Evolutionary conservation across 2,797 vertebrate species (phyloP).

Genomic region (Botia almorhae): DNA sequence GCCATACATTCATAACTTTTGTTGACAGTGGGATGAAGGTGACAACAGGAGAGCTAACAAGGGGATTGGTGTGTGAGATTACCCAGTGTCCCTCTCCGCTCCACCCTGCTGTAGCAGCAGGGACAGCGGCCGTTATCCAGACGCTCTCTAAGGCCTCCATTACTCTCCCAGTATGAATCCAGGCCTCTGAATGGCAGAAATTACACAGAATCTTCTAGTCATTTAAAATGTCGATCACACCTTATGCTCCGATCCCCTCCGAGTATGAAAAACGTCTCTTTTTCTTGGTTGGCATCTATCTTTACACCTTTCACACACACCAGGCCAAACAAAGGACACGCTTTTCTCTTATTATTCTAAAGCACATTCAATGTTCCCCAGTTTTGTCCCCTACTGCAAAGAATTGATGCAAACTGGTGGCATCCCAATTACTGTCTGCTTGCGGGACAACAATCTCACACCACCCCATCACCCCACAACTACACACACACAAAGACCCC

Average conservation of each 20-base stretch:
- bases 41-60: slow-evolving; percentile 64
- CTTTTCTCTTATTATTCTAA: slow-evolving; percentile 60
- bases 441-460: slow-evolving; percentile 71
- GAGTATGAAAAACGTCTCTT: slow-evolving; percentile 49
- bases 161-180: slow-evolving; percentile 76
- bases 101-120: slow-evolving; percentile 70
- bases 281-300: slow-evolving; percentile 53
- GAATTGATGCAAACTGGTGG: slow-evolving; percentile 78
- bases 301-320: slow-evolving; percentile 59
- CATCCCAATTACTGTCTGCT: slow-evolving; percentile 73
- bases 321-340: slow-evolving; percentile 34
- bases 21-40: slow-evolving; percentile 69
- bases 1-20: background rate
- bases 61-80: slow-evolving; percentile 31
- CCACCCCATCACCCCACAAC: too few species aligned
- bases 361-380: slow-evolving; percentile 69
- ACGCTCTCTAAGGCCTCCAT: slow-evolving; percentile 76
- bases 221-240: slow-evolving; percentile 79
- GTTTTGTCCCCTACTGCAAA: slow-evolving; percentile 72
- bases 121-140: slow-evolving; percentile 57
- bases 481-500: slow-evolving; percentile 64
- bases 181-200: slow-evolving; percentile 77
- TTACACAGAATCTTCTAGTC: slow-evolving; percentile 78
- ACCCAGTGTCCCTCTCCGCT: slow-evolving; percentile 61
- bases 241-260: slow-evolving; percentile 50